Percentiles rank a stretch among this genome's conserved stretches.
Evolutionary conservation across 2,797 vertebrate species (phyloP).

Genomic region (Helicolenus hilgendorfi): DNA sequence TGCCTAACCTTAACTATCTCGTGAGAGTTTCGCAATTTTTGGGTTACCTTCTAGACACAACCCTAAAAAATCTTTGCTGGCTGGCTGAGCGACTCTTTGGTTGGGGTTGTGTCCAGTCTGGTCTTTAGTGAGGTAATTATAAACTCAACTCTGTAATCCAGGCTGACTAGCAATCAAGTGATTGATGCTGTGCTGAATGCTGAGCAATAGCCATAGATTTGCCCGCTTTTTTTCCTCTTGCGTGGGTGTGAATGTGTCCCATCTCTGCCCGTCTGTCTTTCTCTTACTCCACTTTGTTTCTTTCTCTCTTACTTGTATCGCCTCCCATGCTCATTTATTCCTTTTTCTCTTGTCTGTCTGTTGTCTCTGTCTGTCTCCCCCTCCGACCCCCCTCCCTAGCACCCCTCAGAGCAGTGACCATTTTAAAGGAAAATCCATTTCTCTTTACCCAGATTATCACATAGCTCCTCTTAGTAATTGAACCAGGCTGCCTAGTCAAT

Average conservation of each 20-base stretch:
- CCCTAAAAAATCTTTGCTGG: neutral
- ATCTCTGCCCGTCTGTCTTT: conserved; percentile 5
- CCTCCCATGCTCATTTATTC: neutral
- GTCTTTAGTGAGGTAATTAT: conserved; percentile 53
- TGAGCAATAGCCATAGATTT: conserved; percentile 60
- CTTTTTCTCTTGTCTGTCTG: conserved; percentile 1
- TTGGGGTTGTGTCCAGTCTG: neutral
- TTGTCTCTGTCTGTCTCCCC: neutral
- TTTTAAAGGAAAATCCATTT: conserved; percentile 76
- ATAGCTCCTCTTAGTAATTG: conserved; percentile 71
- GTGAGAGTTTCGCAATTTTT: too few species aligned
- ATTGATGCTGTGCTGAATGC: conserved; percentile 59
- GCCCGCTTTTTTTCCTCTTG: neutral
- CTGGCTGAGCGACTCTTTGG: neutral
- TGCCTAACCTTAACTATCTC: too few species aligned
- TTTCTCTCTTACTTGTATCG: neutral
- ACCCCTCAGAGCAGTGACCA: conserved; percentile 21
- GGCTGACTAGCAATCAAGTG: conserved; percentile 67
- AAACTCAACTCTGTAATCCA: conserved; percentile 53
- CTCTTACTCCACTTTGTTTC: neutral
- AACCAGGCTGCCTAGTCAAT: conserved; percentile 55
- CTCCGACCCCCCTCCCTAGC: neutral
- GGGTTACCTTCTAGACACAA: neutral
- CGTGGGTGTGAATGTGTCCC: conserved; percentile 22
- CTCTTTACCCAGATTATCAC: conserved; percentile 77